Evolutionary conservation across 2,113 vertebrate genomes (phyloP), one percentile per base, ranked within the genome.

Genomic region (Strigops habroptila): DNA sequence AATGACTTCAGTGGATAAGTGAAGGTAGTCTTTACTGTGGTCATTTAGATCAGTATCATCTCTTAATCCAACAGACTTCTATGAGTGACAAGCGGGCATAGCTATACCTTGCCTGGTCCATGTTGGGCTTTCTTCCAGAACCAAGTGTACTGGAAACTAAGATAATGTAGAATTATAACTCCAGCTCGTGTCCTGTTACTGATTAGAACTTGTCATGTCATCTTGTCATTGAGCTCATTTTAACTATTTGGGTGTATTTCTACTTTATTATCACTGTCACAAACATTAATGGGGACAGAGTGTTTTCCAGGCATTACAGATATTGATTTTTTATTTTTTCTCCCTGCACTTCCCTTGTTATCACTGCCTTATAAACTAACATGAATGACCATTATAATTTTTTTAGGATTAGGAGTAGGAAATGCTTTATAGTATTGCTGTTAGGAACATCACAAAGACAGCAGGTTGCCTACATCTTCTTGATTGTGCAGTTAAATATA

Each of bases 1-100:
- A 55, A 73, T 41, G 0, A n/a, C 5, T 63, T 5, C 21, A 39
- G 4, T 0, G 0, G 5, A 8, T 9, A 33, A 13, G 2, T 7
- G 28, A 57, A 62, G 7, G 7, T 19, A 89, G 15, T 7, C 8
- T 76, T 14, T 6, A 48, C 6, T 8, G 6, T 0, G 0, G 1
- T 22, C 2, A 39, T 69, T 64, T 37, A 41, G 3, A 27, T 60
- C 8, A 80, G 7, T 6, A 82, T 10, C 2, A 23, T 27, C 7
- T 24, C 30, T 60, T 33, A 19, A 12, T 57, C 7, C 31, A 70
- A 11, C 3, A 52, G 4, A 17, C 7, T 41, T 44, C 28, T 31
- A 18, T 67, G 23, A 46, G 9, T 21, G 4, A 10, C 11, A 5
- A 4, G 8, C 28, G 4, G 1, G 4, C 39, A 82, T 30, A 60